phyloP scores from a whole-genome alignment of 2,888 invertebrate genomes.

The Thera obeliscata region DNA sequence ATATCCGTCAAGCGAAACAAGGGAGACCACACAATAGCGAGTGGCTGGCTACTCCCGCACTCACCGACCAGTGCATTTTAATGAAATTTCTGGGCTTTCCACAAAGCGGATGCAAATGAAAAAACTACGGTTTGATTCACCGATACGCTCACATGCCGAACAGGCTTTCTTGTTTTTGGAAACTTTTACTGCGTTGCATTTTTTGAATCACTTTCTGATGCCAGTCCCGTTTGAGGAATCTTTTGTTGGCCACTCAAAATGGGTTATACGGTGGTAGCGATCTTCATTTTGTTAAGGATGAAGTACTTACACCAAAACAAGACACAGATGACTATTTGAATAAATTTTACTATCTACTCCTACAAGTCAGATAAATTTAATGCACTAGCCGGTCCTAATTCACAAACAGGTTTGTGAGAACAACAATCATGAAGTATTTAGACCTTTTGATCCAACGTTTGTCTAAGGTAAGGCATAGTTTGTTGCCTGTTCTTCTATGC shows the following conservation, averaged over 20 bases:
- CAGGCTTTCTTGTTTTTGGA: slow-evolving; percentile 45
- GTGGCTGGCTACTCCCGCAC: slow-evolving; percentile 16
- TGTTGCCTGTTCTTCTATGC: too few species aligned
- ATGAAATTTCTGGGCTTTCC: slow-evolving; percentile 76
- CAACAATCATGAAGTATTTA: too few species aligned
- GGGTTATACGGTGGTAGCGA: background rate
- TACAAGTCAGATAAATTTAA: too few species aligned
- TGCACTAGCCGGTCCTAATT: too few species aligned
- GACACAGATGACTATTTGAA: too few species aligned
- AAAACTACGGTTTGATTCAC: slow-evolving; percentile 62
- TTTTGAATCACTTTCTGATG: slow-evolving; percentile 38
- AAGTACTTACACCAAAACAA: too few species aligned
- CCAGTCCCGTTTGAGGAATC: slow-evolving; percentile 22
- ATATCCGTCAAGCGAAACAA: slow-evolving; percentile 45
- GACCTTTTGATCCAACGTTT: too few species aligned
- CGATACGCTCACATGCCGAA: slow-evolving; percentile 48
- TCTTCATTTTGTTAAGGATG: background rate
- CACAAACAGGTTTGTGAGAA: too few species aligned
- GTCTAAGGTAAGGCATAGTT: too few species aligned
- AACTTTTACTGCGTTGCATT: slow-evolving; percentile 44
- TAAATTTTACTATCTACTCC: too few species aligned
- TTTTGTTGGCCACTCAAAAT: slow-evolving; percentile 29
- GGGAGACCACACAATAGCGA: slow-evolving; percentile 37
- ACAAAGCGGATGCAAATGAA: slow-evolving; percentile 70
- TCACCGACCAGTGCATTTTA: slow-evolving; percentile 60